phyloP scores from a whole-genome alignment of 1,140 invertebrate species.

The Battus philenor region DNA sequence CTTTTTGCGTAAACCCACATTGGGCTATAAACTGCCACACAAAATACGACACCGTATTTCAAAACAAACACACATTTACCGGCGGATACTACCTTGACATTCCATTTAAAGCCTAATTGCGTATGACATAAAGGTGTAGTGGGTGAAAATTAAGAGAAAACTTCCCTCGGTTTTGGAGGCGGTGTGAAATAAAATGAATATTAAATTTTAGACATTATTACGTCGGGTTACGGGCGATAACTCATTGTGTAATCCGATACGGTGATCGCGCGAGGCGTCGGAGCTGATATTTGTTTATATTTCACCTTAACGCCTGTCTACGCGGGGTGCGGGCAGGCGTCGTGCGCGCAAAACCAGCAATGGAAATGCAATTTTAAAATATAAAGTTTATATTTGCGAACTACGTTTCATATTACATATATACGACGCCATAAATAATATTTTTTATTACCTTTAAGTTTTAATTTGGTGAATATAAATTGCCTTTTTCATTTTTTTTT shows the following conservation, averaged over 20 bases:
- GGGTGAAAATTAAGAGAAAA: conserved; percentile 1
- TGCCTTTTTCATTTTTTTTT: too few species aligned
- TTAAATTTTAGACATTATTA: conserved; percentile 41
- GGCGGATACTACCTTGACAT: not conserved
- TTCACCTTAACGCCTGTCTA: not conserved
- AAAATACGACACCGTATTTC: conserved; percentile 31
- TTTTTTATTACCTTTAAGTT: too few species aligned
- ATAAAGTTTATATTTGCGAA: too few species aligned
- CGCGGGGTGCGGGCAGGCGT: not conserved
- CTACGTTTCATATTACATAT: too few species aligned
- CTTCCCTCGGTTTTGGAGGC: not conserved
- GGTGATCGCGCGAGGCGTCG: conserved; percentile 18
- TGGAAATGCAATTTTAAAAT: too few species aligned
- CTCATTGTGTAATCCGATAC: conserved; percentile 36
- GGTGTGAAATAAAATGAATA: conserved; percentile 41
- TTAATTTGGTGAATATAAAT: too few species aligned
- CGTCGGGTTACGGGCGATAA: conserved; percentile 22
- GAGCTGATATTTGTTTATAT: conserved; percentile 12
- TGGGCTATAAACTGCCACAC: conserved; percentile 33
- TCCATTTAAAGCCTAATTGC: conserved; percentile 6
- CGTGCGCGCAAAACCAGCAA: too few species aligned
- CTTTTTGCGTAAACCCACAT: conserved; percentile 34
- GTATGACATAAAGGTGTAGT: not conserved
- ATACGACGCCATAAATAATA: too few species aligned
- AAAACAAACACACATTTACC: conserved; percentile 8